Conservation (phyloP, 2,888 invertebrate species). For the Cephus pygmeus region DNA sequence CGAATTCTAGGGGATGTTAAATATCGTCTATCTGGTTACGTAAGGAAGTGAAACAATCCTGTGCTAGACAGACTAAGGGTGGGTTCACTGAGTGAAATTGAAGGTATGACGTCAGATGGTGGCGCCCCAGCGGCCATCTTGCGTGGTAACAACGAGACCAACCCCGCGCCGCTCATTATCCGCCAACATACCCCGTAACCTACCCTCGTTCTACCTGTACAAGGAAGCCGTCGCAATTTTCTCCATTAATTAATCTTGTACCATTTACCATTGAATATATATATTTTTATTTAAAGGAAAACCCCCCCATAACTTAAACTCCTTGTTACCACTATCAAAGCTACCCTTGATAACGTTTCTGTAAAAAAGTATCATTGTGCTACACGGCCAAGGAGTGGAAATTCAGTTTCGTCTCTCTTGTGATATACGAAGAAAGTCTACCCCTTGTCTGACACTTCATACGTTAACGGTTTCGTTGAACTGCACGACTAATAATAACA, state of each 20-base stretch:
- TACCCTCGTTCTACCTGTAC: constrained; percentile 8
- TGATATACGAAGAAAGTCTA: constrained; percentile 2
- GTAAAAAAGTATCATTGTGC: background rate
- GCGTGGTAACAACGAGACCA: constrained; percentile 22
- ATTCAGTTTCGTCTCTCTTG: constrained; percentile 6
- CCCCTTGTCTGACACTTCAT: constrained; percentile 10
- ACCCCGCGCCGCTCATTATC: constrained; percentile 18
- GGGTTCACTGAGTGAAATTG: constrained; percentile 13
- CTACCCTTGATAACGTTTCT: background rate
- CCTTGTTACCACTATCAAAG: background rate
- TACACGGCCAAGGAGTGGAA: background rate
- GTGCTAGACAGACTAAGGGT: background rate
- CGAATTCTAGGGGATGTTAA: background rate
- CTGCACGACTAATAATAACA: constrained; percentile 44
- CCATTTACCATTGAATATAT: background rate
- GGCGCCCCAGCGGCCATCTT: constrained; percentile 23
- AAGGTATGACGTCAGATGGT: constrained; percentile 23
- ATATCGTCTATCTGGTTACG: background rate
- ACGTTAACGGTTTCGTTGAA: background rate
- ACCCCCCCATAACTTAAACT: background rate
- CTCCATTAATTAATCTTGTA: background rate
- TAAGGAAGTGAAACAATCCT: background rate
- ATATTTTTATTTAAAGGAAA: background rate
- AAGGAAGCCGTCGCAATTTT: background rate
- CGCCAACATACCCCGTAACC: constrained; percentile 12